A percentile compares a stretch with the other conserved stretches of the same genome.
phyloP scores from a whole-genome alignment of 2,888 invertebrate genomes.

The Sinopyrophorus schimmeli region DNA sequence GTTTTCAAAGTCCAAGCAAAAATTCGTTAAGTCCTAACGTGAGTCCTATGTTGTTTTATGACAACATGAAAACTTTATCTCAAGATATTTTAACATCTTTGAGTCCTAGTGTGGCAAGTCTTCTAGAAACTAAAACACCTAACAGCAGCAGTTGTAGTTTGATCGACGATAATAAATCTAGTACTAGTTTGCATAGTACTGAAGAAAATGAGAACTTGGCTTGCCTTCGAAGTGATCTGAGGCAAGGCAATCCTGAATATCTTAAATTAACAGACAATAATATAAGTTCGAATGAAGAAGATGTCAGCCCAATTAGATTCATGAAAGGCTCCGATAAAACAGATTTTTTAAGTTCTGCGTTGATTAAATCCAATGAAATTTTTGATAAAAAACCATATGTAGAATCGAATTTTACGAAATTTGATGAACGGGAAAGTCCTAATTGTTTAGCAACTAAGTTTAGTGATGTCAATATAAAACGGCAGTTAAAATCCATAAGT shows the following conservation, averaged over 20 bases:
- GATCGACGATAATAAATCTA: conserved; percentile 27
- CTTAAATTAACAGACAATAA: conserved; percentile 28
- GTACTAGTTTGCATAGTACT: conserved; percentile 12
- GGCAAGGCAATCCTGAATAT: conserved; percentile 26
- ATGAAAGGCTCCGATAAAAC: neutral
- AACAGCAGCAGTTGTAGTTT: conserved; percentile 36
- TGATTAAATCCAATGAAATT: neutral
- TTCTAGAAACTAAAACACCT: conserved; percentile 39
- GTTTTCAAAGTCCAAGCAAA: conserved; percentile 48
- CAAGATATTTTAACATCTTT: conserved; percentile 35
- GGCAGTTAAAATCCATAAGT: too few relatives aligned
- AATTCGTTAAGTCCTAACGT: conserved; percentile 49
- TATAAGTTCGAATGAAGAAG: conserved; percentile 27
- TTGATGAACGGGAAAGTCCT: too few relatives aligned
- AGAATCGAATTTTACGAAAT: too few relatives aligned
- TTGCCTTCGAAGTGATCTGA: conserved; percentile 15
- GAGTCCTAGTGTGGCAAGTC: conserved; percentile 44
- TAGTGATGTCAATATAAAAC: neutral
- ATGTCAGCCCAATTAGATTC: conserved; percentile 16
- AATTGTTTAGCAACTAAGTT: neutral
- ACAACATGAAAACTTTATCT: conserved; percentile 25
- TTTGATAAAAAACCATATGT: too few relatives aligned
- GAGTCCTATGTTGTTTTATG: conserved; percentile 45
- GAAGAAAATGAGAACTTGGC: conserved; percentile 20
- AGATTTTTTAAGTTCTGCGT: conserved; percentile 6